phyloP scores from a whole-genome alignment of 2,113 vertebrate genomes.

The Protobothrops flavoviridis region DNA sequence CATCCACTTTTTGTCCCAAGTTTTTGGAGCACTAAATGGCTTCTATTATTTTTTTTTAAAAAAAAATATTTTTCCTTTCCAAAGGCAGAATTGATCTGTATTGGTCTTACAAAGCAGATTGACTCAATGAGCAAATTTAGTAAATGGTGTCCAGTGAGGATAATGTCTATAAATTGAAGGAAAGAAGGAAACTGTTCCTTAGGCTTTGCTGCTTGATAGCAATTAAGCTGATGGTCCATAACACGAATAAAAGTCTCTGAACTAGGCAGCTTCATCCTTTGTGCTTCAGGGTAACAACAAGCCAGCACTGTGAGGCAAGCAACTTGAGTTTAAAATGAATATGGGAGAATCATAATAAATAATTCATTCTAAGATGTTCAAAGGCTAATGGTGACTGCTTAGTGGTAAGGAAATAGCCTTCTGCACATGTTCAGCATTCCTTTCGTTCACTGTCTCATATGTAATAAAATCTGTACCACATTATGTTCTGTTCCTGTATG shows the following conservation, averaged over 20 bases:
- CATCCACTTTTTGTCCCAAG: background rate
- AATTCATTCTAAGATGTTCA: background rate
- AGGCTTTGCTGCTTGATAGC: conserved; percentile 53
- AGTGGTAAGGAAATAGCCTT: background rate
- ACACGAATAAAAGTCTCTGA: conserved; percentile 24
- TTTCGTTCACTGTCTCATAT: background rate
- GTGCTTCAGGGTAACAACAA: background rate
- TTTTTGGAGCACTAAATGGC: conserved; percentile 42
- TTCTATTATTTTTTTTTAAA: conserved; percentile 55
- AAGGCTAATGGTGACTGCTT: background rate
- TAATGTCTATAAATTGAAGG: conserved; percentile 63
- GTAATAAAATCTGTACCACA: background rate
- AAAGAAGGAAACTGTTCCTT: conserved; percentile 49
- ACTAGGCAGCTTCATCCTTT: background rate
- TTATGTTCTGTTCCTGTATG: background rate
- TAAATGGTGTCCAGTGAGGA: conserved; percentile 49
- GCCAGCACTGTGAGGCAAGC: background rate
- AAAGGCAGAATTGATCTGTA: conserved; percentile 34
- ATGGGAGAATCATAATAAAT: background rate
- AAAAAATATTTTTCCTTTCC: conserved; percentile 32
- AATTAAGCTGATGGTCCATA: conserved; percentile 50
- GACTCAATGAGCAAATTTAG: conserved; percentile 42
- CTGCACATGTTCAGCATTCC: background rate
- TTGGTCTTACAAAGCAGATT: conserved; percentile 59
- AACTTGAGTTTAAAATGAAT: background rate